Evolutionary conservation across 2,113 vertebrate genomes (phyloP).

Genomic region (Nettapus auritus): DNA sequence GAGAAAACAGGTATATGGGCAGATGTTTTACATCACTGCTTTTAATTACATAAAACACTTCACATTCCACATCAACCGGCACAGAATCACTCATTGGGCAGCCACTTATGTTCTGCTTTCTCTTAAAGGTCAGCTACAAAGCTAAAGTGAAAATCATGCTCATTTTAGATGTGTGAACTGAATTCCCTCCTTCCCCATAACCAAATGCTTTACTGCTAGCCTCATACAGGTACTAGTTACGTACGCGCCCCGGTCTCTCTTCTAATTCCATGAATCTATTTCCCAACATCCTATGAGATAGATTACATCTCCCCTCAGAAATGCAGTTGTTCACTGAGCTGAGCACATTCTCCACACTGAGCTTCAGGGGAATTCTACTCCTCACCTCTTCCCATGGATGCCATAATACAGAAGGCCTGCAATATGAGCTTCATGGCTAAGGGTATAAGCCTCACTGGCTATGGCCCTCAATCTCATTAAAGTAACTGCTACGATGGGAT

Average conservation of each 20-base stretch:
- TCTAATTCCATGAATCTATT: background rate
- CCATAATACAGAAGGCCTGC: background rate
- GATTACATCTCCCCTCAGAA: background rate
- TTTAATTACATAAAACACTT: slow-evolving; percentile 33
- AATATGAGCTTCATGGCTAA: background rate
- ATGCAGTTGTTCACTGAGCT: background rate
- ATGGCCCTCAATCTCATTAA: background rate
- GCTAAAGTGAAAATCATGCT: slow-evolving; percentile 7
- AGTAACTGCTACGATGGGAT: background rate
- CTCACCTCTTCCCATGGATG: background rate
- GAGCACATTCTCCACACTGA: accelerated
- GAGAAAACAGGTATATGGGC: background rate
- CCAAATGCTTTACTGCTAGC: background rate
- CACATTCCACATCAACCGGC: slow-evolving; percentile 30
- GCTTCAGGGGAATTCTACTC: background rate
- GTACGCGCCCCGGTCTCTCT: background rate
- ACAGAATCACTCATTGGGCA: slow-evolving; percentile 32
- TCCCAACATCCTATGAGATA: accelerated
- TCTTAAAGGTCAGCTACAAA: slow-evolving; percentile 42
- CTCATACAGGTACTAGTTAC: background rate
- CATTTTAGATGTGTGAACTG: background rate
- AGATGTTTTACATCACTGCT: slow-evolving; percentile 41
- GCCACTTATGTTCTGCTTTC: background rate
- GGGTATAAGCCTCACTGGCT: background rate
- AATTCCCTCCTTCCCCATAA: background rate